Percentiles rank a stretch among this genome's conserved stretches.
Conservation (phyloP, 2,888 invertebrate species). For the Glaucopsyche alexis region DNA sequence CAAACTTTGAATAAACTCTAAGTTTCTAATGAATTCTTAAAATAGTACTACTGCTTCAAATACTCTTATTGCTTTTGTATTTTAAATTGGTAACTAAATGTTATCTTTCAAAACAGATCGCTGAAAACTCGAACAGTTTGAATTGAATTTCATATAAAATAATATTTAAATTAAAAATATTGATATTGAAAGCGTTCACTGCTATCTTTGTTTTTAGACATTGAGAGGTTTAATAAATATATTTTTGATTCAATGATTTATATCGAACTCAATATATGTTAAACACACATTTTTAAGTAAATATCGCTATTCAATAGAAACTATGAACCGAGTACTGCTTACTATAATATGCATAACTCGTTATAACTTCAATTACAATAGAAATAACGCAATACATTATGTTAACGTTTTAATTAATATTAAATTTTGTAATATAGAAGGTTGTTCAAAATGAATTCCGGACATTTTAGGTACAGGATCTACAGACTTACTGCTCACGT, state of each 20-base stretch:
- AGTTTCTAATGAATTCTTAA: neutral
- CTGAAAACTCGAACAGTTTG: neutral
- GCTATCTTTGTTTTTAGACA: neutral
- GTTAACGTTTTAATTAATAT: no score
- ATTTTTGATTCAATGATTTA: no score
- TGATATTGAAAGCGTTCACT: neutral
- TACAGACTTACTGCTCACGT: no score
- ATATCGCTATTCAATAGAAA: no score
- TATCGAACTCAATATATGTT: no score
- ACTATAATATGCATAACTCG: neutral
- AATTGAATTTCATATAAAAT: neutral
- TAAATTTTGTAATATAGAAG: no score
- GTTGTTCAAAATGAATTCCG: no score
- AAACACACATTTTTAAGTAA: no score
- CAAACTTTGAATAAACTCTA: slow-evolving; percentile 1
- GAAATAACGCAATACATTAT: neutral
- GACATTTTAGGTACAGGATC: no score
- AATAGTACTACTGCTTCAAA: neutral
- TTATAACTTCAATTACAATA: neutral
- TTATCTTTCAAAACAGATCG: slow-evolving; percentile 17
- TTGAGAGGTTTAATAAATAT: neutral
- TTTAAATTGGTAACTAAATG: neutral
- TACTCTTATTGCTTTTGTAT: slow-evolving; percentile 24
- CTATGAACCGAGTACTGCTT: no score
- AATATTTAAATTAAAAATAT: neutral